phyloP scores from a whole-genome alignment of 2,113 vertebrate genomes.

The Falco punctatus region DNA sequence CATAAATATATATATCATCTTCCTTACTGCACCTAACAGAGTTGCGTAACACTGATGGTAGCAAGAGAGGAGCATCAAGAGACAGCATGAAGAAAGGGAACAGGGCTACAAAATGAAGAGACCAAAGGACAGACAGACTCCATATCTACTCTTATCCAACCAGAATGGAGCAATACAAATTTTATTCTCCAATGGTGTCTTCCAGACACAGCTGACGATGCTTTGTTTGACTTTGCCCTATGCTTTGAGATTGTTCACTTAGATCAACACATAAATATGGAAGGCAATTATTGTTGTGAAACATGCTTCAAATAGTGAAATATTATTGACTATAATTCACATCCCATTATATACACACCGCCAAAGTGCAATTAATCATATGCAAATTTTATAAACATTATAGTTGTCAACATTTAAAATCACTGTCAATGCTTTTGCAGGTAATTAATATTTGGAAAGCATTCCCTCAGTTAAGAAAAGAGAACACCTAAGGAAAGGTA shows the following conservation, averaged over 20 bases:
- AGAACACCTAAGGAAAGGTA: neutral
- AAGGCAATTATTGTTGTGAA: constrained; percentile 26
- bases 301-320: neutral
- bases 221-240: neutral
- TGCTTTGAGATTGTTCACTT: neutral
- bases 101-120: neutral
- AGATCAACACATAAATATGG: neutral
- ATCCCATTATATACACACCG: neutral
- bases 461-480: neutral
- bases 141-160: neutral
- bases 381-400: neutral
- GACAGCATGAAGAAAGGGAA: neutral
- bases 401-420: neutral
- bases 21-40: neutral
- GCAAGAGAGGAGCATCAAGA: neutral
- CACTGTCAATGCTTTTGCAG: neutral
- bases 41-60: neutral
- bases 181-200: neutral
- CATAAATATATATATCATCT: neutral
- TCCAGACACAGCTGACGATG: neutral
- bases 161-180: neutral
- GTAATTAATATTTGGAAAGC: neutral
- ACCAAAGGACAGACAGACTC: neutral
- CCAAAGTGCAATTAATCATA: constrained; percentile 5
- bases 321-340: neutral